Percentiles rank a stretch among this genome's conserved stretches.
Conservation (phyloP, 2,797 vertebrate species). For the Gymnothorax reevesii region DNA sequence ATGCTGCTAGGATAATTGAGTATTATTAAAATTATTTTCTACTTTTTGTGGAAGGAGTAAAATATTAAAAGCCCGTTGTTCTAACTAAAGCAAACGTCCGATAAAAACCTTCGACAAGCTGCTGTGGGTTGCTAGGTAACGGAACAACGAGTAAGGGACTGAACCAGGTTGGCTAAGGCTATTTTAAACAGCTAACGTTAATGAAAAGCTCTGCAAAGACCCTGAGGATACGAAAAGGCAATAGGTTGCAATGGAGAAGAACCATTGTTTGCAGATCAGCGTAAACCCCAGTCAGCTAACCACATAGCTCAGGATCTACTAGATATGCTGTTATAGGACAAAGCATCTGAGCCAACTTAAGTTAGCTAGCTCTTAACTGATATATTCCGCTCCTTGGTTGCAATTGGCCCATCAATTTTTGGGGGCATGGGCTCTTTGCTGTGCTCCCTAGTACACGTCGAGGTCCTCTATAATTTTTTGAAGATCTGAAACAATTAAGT, state of each 20-base stretch:
- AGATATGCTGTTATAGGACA: not conserved
- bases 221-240: slow-evolving; percentile 8
- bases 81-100: slow-evolving; percentile 52
- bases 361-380: not conserved
- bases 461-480: no score
- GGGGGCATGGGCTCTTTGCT: no score
- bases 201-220: slow-evolving; percentile 31
- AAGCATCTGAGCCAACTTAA: not conserved
- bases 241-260: not conserved
- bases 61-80: slow-evolving; percentile 32
- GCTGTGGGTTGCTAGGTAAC: slow-evolving; percentile 74
- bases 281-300: not conserved
- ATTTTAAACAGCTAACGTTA: slow-evolving; percentile 74
- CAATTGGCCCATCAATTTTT: no score
- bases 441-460: no score
- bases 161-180: slow-evolving; percentile 58
- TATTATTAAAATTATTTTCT: not conserved
- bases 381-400: no score
- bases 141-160: slow-evolving; percentile 34
- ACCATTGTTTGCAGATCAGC: not conserved
- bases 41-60: not conserved
- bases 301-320: no score
- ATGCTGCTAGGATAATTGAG: not conserved
- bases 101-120: slow-evolving; percentile 61
- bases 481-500: no score